Evolutionary conservation across 2,888 invertebrate genomes (phyloP).

Genomic region (Pseudeuparius sepicola): DNA sequence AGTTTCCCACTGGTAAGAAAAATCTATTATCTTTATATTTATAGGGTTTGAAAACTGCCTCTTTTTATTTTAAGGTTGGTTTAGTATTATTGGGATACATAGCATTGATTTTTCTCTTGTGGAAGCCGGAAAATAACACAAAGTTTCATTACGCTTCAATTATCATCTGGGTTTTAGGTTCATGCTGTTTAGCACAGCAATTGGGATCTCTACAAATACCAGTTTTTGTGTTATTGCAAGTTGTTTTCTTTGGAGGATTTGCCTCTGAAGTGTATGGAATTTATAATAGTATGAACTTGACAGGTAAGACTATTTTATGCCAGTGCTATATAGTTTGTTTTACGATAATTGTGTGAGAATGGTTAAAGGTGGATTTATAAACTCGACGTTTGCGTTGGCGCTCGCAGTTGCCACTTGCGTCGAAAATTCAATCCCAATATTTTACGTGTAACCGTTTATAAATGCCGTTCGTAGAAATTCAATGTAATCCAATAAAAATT

Average conservation of each 20-base stretch:
- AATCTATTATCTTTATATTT: too few relatives aligned
- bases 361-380: too few relatives aligned
- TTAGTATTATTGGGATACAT: conserved; percentile 59
- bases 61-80: conserved; percentile 47
- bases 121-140: conserved; percentile 61
- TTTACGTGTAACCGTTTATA: too few relatives aligned
- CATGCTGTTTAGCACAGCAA: conserved; percentile 64
- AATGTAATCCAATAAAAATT: too few relatives aligned
- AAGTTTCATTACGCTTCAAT: conserved; percentile 60
- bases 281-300: conserved; percentile 42
- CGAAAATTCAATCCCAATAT: too few relatives aligned
- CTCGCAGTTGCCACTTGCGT: too few relatives aligned
- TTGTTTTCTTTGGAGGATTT: conserved; percentile 57
- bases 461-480: too few relatives aligned
- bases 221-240: conserved; percentile 58
- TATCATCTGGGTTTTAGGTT: conserved; percentile 64
- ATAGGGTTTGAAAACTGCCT: too few relatives aligned
- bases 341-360: too few relatives aligned
- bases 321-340: conserved; percentile 7
- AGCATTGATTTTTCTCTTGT: conserved; percentile 58
- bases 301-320: conserved; percentile 34
- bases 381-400: too few relatives aligned
- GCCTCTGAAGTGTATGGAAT: conserved; percentile 49
- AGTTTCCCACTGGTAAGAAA: too few relatives aligned
- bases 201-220: conserved; percentile 69